A percentile compares a stretch with the other conserved stretches of the same genome.
Evolutionary conservation across 2,888 invertebrate species (phyloP).

Genomic region (Parelbella ahira): DNA sequence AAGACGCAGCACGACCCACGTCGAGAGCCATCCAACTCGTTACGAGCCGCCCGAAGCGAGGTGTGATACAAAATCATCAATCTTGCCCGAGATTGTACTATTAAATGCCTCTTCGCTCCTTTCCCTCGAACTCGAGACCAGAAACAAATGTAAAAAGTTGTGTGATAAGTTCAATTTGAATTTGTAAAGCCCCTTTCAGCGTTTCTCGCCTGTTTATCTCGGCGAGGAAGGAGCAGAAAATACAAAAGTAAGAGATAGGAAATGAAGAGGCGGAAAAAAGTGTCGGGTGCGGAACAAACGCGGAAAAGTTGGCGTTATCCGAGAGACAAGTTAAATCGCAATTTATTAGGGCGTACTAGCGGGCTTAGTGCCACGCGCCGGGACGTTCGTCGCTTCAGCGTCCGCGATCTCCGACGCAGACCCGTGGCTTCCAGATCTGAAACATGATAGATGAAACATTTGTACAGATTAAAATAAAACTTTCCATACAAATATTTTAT

Average conservation of each 20-base stretch:
- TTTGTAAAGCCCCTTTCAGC: conserved; percentile 81
- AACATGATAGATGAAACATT: too few species aligned
- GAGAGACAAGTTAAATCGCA: conserved; percentile 80
- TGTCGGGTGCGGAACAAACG: conserved; percentile 78
- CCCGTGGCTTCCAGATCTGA: too few species aligned
- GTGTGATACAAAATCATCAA: conserved; percentile 81
- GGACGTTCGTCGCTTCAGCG: conserved; percentile 29
- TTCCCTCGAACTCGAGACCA: conserved; percentile 77
- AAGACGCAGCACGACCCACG: conserved; percentile 76
- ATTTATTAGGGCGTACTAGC: conserved; percentile 77
- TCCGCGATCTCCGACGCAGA: too few species aligned
- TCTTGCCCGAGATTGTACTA: conserved; percentile 79
- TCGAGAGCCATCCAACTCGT: conserved; percentile 75
- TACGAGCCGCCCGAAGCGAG: conserved; percentile 79
- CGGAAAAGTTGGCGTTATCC: conserved; percentile 79
- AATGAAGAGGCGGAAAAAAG: conserved; percentile 81
- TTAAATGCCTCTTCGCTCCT: conserved; percentile 79
- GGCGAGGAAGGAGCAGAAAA: conserved; percentile 74
- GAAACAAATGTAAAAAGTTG: conserved; percentile 82
- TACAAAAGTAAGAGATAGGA: conserved; percentile 81
- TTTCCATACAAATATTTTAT: too few species aligned
- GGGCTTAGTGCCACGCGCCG: conserved; percentile 57
- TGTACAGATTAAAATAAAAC: too few species aligned
- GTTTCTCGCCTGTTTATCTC: conserved; percentile 80
- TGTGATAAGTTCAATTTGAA: conserved; percentile 82